Evolutionary conservation across 2,797 vertebrate species (phyloP).

Genomic region (Carduelis carduelis): DNA sequence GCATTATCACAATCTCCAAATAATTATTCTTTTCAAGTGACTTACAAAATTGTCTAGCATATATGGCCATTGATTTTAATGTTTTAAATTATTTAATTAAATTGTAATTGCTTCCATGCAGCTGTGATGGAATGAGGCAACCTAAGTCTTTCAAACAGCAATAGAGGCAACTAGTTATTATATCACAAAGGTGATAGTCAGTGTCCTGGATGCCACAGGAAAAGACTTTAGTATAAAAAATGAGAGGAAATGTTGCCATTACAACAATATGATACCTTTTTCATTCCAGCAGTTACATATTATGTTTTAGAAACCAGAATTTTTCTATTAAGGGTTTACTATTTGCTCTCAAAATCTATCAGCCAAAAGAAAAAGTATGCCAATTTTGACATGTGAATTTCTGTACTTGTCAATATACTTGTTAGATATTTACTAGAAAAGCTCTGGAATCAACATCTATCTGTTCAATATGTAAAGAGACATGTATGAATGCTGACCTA

Average conservation of each 20-base stretch:
- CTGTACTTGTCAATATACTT: not conserved
- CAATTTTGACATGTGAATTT: not conserved
- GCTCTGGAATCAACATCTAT: not conserved
- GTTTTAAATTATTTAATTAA: not conserved
- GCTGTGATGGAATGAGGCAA: not conserved
- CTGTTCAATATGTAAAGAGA: not conserved
- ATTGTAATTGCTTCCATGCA: not conserved
- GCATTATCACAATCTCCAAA: not conserved
- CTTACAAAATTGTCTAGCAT: not conserved
- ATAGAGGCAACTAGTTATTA: not conserved
- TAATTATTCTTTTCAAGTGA: not conserved
- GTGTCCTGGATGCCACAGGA: not conserved
- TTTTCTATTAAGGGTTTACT: constrained; percentile 9
- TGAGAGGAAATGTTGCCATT: not conserved
- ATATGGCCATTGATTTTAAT: constrained; percentile 19
- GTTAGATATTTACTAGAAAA: not conserved
- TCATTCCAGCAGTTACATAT: not conserved
- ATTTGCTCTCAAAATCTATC: not conserved
- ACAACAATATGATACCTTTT: not conserved
- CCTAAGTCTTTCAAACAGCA: not conserved
- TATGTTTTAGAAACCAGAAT: not conserved
- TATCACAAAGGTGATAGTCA: not conserved
- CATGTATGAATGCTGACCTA: not conserved
- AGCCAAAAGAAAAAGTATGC: not conserved
- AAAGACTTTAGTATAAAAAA: not conserved